Evolutionary conservation across 2,888 invertebrate genomes (phyloP), one percentile per base, ranked within the genome.

Genomic region (Cataglyphis altisquamis): DNA sequence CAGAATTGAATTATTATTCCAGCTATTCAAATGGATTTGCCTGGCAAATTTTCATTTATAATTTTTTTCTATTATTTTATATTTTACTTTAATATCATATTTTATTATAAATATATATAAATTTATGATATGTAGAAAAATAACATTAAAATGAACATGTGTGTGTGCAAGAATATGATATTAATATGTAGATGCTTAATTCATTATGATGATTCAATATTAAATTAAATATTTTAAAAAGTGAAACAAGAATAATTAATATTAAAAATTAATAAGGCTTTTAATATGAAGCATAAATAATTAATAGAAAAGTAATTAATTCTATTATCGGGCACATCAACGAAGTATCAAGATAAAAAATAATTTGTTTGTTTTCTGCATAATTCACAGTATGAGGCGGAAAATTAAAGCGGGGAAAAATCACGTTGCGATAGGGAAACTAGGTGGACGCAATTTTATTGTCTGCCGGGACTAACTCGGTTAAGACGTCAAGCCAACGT

Each of bases 391-490:
- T 77, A 36, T 45, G 39, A 21, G n/a, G 70, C 12, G 48, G 36
- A 80, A 80, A 70, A 70, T 80, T 70, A 60, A 70, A 77, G 4
- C 41, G 41, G 57, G 36, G 25, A 8, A 67, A 77, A 70, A 68
- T 78, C 78, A 32, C 60, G 52, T 25, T 36, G 68, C 48, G 67
- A 67, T 41, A 45, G 78, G 36, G 39, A 80, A 70, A 60, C 21
- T 9, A 45, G 77, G 55, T 3, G 67, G 45, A 70, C 57, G 60
- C 70, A 80, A 80, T 80, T 80, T 80, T 60, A 80, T 80, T 80
- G 78, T 80, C 68, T 25, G n/a, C 60, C n/a, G 60, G 45, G 32
- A 60, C 21, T 80, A 80, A 80, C 32, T 32, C 25, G 45, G 60
- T 80, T 70, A 80, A 80, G 78, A 70, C 60, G 68, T 57, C 68